phyloP scores from a whole-genome alignment of 2,888 invertebrate genomes.

The Cryptophagus acutangulus region DNA sequence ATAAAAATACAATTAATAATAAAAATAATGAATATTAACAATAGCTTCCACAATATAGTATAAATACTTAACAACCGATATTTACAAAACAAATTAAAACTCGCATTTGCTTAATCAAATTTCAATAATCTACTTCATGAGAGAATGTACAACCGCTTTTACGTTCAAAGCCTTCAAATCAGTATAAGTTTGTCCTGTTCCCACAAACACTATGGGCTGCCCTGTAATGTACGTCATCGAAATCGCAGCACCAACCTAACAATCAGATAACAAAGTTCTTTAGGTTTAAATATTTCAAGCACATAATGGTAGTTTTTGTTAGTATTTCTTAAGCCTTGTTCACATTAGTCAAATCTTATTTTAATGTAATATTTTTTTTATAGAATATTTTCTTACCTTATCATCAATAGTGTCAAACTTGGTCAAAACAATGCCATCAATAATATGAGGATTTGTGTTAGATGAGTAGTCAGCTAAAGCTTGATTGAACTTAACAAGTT shows the following conservation, averaged over 20 bases:
- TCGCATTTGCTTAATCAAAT: not conserved
- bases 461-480: constrained; percentile 89
- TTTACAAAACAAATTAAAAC: too few species aligned
- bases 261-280: constrained; percentile 11
- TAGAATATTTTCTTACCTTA: constrained; percentile 56
- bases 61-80: too few species aligned
- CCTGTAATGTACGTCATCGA: constrained; percentile 99
- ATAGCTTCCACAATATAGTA: too few species aligned
- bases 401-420: constrained; percentile 99
- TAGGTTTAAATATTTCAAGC: too few species aligned
- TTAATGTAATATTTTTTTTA: too few species aligned
- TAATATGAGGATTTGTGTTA: constrained; percentile 75
- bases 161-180: constrained; percentile 96
- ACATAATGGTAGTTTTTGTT: too few species aligned
- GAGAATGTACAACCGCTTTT: constrained; percentile 90
- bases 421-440: constrained; percentile 98
- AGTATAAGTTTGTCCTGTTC: constrained; percentile 98
- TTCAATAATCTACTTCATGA: constrained; percentile 71
- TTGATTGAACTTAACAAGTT: constrained; percentile 97
- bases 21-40: too few species aligned
- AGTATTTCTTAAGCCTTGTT: too few species aligned
- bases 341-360: too few species aligned
- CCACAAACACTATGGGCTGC: constrained; percentile 98
- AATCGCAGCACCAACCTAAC: constrained; percentile 87
- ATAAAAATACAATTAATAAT: too few species aligned